Percentiles rank a stretch among this genome's conserved stretches.
Conservation (phyloP, 2,113 vertebrate species). For the Ivindomyrus marchei region DNA sequence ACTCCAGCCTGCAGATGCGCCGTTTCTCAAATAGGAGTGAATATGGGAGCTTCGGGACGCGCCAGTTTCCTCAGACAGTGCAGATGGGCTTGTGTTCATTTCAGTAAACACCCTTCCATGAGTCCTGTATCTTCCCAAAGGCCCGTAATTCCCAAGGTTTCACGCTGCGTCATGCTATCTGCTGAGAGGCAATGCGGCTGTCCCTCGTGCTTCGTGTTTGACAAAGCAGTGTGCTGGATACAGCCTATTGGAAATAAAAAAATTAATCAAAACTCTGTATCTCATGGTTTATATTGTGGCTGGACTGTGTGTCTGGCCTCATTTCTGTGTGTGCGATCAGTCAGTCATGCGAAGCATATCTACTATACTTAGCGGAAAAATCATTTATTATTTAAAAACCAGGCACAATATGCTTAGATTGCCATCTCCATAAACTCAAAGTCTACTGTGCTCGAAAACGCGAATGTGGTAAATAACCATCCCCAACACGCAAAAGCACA, state of each 20-base stretch:
- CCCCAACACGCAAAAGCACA: not conserved
- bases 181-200: not conserved
- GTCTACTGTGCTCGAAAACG: not conserved
- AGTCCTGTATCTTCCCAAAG: not conserved
- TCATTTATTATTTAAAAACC: slow-evolving; percentile 1
- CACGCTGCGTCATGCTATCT: not conserved
- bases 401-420: not conserved
- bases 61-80: not conserved
- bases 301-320: not conserved
- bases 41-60: not conserved
- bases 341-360: not conserved
- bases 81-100: not conserved
- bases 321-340: not conserved
- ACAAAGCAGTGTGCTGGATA: not conserved
- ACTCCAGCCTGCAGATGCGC: not conserved
- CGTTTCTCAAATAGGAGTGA: not conserved
- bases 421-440: not conserved
- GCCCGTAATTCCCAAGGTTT: not conserved
- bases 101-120: not conserved
- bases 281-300: not conserved
- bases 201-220: not conserved
- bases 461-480: not conserved
- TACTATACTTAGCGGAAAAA: not conserved
- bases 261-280: not conserved
- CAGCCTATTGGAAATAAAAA: not conserved